Conservation (phyloP, 2,797 vertebrate species). For the Peromyscus melanophrys region DNA sequence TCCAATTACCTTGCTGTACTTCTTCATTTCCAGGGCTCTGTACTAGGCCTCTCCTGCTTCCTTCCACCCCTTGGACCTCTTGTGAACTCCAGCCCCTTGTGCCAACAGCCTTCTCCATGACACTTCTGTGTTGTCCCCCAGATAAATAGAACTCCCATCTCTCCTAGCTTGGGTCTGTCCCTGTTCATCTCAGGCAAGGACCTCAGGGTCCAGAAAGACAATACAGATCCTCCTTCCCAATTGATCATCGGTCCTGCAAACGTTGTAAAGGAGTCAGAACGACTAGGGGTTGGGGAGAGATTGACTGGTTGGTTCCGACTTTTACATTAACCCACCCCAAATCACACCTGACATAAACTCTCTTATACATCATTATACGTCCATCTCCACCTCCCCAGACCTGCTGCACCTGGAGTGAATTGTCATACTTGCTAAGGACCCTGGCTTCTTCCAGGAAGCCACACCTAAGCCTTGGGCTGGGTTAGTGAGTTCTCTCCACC, state of each 20-base stretch:
- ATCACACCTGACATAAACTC: not conserved
- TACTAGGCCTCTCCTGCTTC: not conserved
- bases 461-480: not conserved
- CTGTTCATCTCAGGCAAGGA: not conserved
- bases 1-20: not conserved
- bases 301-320: not conserved
- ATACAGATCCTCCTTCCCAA: not conserved
- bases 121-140: not conserved
- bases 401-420: not conserved
- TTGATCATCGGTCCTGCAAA: not conserved
- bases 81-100: not conserved
- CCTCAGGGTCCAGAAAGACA: constrained; percentile 1
- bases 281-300: not conserved
- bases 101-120: not conserved
- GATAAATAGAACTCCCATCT: not conserved
- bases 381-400: not conserved
- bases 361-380: not conserved
- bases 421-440: not conserved
- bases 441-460: constrained; percentile 16
- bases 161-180: not conserved
- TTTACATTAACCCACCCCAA: constrained; percentile 2
- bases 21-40: not conserved
- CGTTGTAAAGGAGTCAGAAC: not conserved
- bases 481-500: not conserved
- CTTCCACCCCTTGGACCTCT: not conserved